Conservation (phyloP, 2,888 invertebrate species). For the Ophonus ardosiacus region DNA sequence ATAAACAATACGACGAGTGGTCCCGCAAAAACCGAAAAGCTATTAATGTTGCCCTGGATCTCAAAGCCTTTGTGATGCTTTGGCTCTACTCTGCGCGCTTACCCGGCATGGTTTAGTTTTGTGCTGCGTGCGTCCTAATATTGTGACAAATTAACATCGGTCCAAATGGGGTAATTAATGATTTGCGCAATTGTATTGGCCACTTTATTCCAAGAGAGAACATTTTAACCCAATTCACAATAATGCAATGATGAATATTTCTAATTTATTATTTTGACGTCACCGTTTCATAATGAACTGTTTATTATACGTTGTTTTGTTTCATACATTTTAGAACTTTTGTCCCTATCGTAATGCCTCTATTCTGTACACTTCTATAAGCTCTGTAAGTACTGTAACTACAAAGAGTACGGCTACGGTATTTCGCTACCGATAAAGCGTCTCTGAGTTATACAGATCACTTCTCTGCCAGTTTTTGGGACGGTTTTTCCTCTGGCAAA, state of each 20-base stretch:
- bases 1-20: conserved; percentile 45
- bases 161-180: conserved; percentile 11
- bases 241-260: not conserved
- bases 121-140: conserved; percentile 3
- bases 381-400: no score
- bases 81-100: no score
- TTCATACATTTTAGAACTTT: no score
- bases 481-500: no score
- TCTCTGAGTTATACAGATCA: no score
- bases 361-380: no score
- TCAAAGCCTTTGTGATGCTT: conserved; percentile 2
- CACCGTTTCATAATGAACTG: no score
- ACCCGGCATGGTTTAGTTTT: conserved; percentile 16
- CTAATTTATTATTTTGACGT: not conserved
- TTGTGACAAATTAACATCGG: conserved; percentile 41
- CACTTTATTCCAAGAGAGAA: not conserved
- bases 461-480: no score
- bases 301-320: no score
- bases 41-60: conserved; percentile 19
- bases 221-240: not conserved
- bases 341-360: no score
- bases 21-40: conserved; percentile 37
- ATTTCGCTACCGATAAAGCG: no score
- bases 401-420: no score
- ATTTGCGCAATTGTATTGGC: conserved; percentile 5